These are phyloP conservation scores for Amphipoea lucens DNA, from an alignment of 2,888 invertebrate species.

Conservation along the genomic window DNA sequence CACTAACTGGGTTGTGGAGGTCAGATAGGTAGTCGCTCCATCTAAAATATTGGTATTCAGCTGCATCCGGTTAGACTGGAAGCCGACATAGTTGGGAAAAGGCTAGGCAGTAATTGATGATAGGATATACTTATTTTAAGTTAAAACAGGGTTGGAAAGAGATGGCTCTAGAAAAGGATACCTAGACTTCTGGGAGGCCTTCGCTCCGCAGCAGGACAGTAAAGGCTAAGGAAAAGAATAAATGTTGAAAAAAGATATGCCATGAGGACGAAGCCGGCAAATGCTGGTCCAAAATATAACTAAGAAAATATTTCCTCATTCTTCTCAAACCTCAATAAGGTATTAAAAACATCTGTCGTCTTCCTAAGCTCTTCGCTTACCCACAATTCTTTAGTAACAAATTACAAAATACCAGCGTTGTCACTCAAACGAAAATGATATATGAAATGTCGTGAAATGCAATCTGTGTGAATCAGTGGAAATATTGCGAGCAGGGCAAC, in stretches of 20 bases:
- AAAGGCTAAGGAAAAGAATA: not conserved
- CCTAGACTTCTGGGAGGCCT: not conserved
- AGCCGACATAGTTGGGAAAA: too few relatives aligned
- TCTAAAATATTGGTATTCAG: too few relatives aligned
- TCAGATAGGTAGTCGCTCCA: too few relatives aligned
- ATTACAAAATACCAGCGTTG: conserved; percentile 69
- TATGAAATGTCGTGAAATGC: conserved; percentile 81
- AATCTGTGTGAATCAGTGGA: conserved; percentile 80
- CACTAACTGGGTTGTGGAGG: too few relatives aligned
- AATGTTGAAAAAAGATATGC: not conserved
- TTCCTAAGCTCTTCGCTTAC: conserved; percentile 25
- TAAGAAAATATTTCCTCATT: not conserved
- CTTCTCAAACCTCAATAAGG: not conserved
- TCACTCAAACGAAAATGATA: conserved; percentile 75
- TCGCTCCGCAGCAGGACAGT: not conserved
- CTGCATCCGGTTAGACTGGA: too few relatives aligned
- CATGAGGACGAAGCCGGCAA: not conserved
- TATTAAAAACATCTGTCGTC: conserved; percentile 23
- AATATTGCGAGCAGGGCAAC: conserved; percentile 74
- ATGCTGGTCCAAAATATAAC: not conserved
- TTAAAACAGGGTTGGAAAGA: not conserved
- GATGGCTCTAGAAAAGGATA: not conserved
- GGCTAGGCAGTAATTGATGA: too few relatives aligned
- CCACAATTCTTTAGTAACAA: conserved; percentile 60
- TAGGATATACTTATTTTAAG: not conserved